These are phyloP conservation scores for Alentia gelatinosa DNA, from an alignment of 2,888 invertebrate species.

Conservation along the genomic window DNA sequence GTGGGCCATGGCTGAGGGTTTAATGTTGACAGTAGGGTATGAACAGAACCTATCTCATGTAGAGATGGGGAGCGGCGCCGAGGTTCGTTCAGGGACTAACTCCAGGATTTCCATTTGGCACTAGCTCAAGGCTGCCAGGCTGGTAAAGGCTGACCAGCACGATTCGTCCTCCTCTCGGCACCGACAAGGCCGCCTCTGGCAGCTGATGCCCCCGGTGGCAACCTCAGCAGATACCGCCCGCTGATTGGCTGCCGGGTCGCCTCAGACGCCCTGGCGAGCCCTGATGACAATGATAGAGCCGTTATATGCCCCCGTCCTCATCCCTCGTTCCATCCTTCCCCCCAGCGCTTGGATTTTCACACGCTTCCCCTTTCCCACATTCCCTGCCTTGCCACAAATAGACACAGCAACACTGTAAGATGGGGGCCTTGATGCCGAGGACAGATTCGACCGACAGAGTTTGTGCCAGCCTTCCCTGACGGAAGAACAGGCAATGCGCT, in stretches of 20 bases:
- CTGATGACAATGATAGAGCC: slow-evolving; percentile 1
- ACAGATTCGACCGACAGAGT: not conserved
- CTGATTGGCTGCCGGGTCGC: not conserved
- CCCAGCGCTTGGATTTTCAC: too few relatives aligned
- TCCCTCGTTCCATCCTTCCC: not conserved
- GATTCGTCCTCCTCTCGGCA: not conserved
- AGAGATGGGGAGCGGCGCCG: too few relatives aligned
- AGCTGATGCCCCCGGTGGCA: not conserved
- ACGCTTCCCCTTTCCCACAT: not conserved
- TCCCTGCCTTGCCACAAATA: not conserved
- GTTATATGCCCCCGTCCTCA: not conserved
- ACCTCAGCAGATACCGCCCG: not conserved
- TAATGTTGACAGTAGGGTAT: too few relatives aligned
- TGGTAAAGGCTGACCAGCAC: not conserved
- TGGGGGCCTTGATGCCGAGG: too few relatives aligned
- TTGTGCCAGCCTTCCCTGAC: not conserved
- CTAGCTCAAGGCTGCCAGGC: not conserved
- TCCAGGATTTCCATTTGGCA: not conserved
- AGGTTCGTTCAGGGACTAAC: too few relatives aligned
- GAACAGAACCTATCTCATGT: too few relatives aligned
- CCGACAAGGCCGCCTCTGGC: not conserved
- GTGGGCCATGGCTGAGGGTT: too few relatives aligned
- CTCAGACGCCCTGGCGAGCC: not conserved
- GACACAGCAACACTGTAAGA: too few relatives aligned
- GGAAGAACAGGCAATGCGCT: too few relatives aligned